Percentiles rank a stretch among this genome's conserved stretches.
Conservation (phyloP, 2,797 vertebrate species). For the Synanceia verrucosa region DNA sequence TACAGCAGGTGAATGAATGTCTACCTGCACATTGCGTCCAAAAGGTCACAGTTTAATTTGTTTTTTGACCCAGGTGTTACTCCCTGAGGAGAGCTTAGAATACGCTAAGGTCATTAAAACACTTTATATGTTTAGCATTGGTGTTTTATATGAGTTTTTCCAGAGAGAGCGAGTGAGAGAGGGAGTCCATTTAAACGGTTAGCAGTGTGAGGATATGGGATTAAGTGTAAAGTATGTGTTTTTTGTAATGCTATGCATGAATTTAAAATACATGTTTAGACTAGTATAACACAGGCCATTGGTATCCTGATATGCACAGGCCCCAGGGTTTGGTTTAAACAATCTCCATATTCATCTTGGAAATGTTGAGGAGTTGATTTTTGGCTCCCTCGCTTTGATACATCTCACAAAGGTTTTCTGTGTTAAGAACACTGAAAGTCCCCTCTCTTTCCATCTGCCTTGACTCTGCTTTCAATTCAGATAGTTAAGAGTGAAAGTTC, state of each 20-base stretch:
- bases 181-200: constrained; percentile 15
- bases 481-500: constrained; percentile 38
- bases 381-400: constrained; percentile 25
- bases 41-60: constrained; percentile 54
- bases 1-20: constrained; percentile 36
- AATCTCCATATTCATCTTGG: constrained; percentile 56
- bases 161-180: constrained; percentile 17
- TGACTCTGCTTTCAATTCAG: constrained; percentile 56
- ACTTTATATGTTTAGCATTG: constrained; percentile 48
- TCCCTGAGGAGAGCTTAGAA: constrained; percentile 38
- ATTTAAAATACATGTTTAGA: constrained; percentile 44
- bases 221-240: constrained; percentile 13
- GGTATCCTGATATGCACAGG: constrained; percentile 45
- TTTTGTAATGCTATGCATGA: constrained; percentile 24
- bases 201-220: constrained; percentile 21
- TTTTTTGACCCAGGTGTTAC: constrained; percentile 49
- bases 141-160: constrained; percentile 49
- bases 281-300: constrained; percentile 38
- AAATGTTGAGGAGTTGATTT: constrained; percentile 31
- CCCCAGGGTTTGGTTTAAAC: constrained; percentile 21
- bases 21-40: constrained; percentile 18
- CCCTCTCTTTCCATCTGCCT: constrained; percentile 29
- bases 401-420: constrained; percentile 57
- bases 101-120: constrained; percentile 49
- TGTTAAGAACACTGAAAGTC: constrained; percentile 42